Evolutionary conservation across 2,797 vertebrate species (phyloP), one percentile per base, ranked within the genome.

Genomic region (Chromobotia macracanthus): DNA sequence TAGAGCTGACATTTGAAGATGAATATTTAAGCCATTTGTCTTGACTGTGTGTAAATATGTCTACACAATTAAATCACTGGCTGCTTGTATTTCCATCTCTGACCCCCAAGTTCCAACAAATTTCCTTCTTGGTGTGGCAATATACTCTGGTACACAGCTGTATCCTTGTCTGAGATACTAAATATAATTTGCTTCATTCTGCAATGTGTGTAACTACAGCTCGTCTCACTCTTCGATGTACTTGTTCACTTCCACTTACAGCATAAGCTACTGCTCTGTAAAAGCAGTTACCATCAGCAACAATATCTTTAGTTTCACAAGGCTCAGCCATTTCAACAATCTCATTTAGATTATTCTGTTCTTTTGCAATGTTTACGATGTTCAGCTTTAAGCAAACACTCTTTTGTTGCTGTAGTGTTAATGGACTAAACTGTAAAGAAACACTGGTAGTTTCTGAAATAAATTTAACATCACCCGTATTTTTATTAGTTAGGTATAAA

Each of bases 21-120:
- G 15, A n/a, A 60, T 50, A 80, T 9, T 38, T 75, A 23, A 79
- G 18, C 81, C 81, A 79, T 2, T 68, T 74, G 0, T 31, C 12
- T 15, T 44, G 5, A 41, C 16, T 70, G n/a, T 25, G 75, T 8
- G 75, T 78, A 55, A 67, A 79, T 15, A 82, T 74, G 60, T 78
- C 53, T 0, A 60, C 44, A 21, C 72, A 3, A 75, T 69, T 12
- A 71, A 23, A n/a, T n/a, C n/a, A n/a, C n/a, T n/a, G n/a, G n/a
- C n/a, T n/a, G n/a, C n/a, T n/a, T n/a, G n/a, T n/a, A n/a, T n/a
- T n/a, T n/a, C n/a, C n/a, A n/a, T n/a, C n/a, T n/a, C n/a, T n/a
- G n/a, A n/a, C n/a, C n/a, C 68, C 63, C 82, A 80, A 25, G 66
- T 9, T 10, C 48, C 48, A 3, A 51, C 0, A 18, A n/a, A 80